These are phyloP conservation scores for Apodemus speciosus DNA, from an alignment of 2,113 vertebrate species.

Conservation along the genomic window DNA sequence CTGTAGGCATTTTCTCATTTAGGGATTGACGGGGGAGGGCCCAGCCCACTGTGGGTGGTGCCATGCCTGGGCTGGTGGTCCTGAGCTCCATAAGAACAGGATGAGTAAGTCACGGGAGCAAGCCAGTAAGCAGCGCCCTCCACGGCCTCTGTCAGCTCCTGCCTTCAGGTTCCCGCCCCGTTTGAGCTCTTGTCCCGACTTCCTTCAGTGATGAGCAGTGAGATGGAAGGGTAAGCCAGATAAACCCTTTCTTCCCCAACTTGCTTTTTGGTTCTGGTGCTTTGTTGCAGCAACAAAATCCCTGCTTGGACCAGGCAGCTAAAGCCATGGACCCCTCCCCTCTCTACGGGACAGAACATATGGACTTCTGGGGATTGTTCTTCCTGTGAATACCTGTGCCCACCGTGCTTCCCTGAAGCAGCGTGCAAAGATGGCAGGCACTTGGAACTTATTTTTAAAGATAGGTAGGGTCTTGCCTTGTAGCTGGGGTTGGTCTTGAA, in stretches of 20 bases:
- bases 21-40: background rate
- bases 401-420: too few species aligned
- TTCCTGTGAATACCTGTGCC: background rate
- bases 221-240: background rate
- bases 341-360: background rate
- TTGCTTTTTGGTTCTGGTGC: background rate
- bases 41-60: background rate
- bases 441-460: background rate
- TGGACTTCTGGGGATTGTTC: background rate
- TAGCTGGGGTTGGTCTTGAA: background rate
- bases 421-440: background rate
- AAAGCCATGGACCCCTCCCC: background rate
- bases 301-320: background rate
- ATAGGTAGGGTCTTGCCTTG: background rate
- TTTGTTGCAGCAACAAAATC: background rate
- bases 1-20: background rate
- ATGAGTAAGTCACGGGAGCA: background rate
- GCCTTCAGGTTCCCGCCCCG: background rate
- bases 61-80: background rate
- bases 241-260: background rate
- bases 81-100: background rate
- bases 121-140: background rate
- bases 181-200: background rate
- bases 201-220: background rate
- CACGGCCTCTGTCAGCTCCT: background rate